Evolutionary conservation across 23 tunicate species (phyloP).

Genomic region (Styela plicata): DNA sequence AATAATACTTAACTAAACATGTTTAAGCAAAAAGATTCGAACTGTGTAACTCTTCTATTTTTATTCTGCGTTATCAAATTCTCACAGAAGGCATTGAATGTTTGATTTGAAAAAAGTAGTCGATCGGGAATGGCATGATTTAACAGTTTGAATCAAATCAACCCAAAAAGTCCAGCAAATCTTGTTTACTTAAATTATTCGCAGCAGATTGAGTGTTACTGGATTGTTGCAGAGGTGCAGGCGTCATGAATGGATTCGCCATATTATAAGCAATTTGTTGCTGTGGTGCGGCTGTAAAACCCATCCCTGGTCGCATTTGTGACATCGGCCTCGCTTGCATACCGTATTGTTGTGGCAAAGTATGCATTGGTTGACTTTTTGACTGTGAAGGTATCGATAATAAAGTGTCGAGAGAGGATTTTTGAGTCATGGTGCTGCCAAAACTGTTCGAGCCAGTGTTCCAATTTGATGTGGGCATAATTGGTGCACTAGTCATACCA

Average conservation of each 20-base stretch:
- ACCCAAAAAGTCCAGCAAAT: conserved; percentile 68
- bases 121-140: too few relatives aligned
- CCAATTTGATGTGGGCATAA: neutral
- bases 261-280: neutral
- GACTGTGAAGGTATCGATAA: conserved; percentile 48
- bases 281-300: neutral
- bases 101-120: too few relatives aligned
- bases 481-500: neutral
- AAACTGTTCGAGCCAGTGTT: conserved; percentile 4
- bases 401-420: conserved; percentile 47
- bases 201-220: conserved; percentile 1
- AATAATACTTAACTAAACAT: too few relatives aligned
- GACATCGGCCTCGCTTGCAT: conserved; percentile 14
- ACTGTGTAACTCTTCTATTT: too few relatives aligned
- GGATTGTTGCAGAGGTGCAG: neutral
- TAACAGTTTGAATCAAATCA: too few relatives aligned
- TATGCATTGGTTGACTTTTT: conserved; percentile 37
- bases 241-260: conserved; percentile 16
- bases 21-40: too few relatives aligned
- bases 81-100: too few relatives aligned
- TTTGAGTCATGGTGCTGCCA: neutral
- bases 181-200: conserved; percentile 40
- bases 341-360: conserved; percentile 11
- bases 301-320: neutral
- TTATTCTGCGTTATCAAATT: too few relatives aligned